Evolutionary conservation across 1,140 invertebrate genomes (phyloP).

Genomic region (Procambarus virginalis): DNA sequence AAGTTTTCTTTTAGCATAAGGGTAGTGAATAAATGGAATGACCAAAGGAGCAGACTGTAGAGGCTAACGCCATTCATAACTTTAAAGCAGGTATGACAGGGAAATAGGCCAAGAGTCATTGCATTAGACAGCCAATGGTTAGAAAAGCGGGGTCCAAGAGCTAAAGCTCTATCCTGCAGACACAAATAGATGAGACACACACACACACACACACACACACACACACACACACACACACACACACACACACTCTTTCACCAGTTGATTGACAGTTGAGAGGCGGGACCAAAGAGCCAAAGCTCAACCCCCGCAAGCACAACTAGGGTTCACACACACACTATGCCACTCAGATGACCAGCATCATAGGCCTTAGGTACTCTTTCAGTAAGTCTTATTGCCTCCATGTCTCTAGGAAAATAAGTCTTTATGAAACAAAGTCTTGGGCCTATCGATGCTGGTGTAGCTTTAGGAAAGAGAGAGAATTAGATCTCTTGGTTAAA

Average conservation of each 20-base stretch:
- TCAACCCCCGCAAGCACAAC: not conserved
- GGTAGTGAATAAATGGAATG: too few species aligned
- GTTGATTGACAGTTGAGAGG: too few species aligned
- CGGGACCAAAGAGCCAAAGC: too few species aligned
- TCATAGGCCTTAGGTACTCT: conserved; percentile 42
- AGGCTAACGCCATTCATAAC: too few species aligned
- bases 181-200: not conserved
- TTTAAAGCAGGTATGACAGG: too few species aligned
- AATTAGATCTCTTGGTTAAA: not conserved
- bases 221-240: not conserved
- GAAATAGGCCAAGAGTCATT: too few species aligned
- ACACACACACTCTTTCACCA: not conserved
- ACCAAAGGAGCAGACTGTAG: too few species aligned
- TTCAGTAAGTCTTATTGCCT: conserved; percentile 61
- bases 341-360: conserved; percentile 18
- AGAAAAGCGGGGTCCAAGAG: too few species aligned
- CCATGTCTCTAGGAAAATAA: conserved; percentile 65
- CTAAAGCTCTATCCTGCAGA: too few species aligned
- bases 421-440: conserved; percentile 59
- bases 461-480: not conserved
- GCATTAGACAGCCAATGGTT: too few species aligned
- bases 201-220: not conserved
- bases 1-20: too few species aligned
- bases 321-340: not conserved
- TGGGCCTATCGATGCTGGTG: conserved; percentile 50